Base-by-base conservation (phyloP, 1,140 invertebrate genomes). In the Chlorops oryzae region DNA sequence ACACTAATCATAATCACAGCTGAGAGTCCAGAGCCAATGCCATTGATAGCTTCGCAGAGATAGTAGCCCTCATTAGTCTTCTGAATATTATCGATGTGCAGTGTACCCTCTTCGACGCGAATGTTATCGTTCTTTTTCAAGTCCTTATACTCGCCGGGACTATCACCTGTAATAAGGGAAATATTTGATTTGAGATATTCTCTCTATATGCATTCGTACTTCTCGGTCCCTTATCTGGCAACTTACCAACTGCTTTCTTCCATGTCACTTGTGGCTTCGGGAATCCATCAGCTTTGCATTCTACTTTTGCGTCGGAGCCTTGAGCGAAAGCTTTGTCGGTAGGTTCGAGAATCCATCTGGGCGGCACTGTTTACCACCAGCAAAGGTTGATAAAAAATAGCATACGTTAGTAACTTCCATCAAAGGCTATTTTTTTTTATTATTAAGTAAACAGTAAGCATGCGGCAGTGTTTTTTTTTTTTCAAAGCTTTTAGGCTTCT, bases 281-380 rank as follows among this genome's bases (percentile, higher is more conserved):
- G 74, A 93, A 95, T 54, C 94, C 93, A 75, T 93, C 88, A 64
- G 92, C 90, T 80, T 92, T 92, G 75, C 93, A 97, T 80, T 96
- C 90, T 58, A 96, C 84, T 67, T 89, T 85, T 50, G 92, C 91
- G 74, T 91, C 88, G 58, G 88, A 89, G 44, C 89, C 89, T 75
- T 96, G 88, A 59, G 92, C 90, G 75, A 96, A 95, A 68, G 89
- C 90, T 76, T 94, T 92, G 70, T 96, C 91, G 61, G 90, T 89
- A 17, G 94, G 94, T 74, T 96, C 92, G 59, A 93, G 79, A 68
- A 95, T 93, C 92, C 94, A 98, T 72, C 91, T 86, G 52, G 94
- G 93, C 56, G 93, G 92, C 61, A 97, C 93, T 96, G 59, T 61
- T 50, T 35, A 55, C 48, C n/a, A 44, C 23, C 23, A 24, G 13